A percentile compares a stretch with the other conserved stretches of the same genome.
phyloP scores from a whole-genome alignment of 2,888 invertebrate genomes.

The Acrobasis consociella region DNA sequence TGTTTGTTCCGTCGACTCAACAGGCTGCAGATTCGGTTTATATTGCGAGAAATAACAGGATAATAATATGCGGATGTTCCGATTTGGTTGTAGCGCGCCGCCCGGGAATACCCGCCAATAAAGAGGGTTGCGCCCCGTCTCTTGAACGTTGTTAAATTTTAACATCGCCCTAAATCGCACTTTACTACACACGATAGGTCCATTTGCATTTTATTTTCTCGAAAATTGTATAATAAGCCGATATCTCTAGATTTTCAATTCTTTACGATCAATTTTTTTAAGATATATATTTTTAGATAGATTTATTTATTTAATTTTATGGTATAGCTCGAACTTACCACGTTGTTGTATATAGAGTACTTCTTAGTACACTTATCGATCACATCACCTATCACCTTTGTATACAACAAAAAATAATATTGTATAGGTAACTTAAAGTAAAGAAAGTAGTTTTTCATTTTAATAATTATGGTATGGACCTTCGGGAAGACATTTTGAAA shows the following conservation, averaged over 20 bases:
- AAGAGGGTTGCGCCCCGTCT: constrained; percentile 45
- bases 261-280: not conserved
- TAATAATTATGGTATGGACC: no score
- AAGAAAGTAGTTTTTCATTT: no score
- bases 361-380: no score
- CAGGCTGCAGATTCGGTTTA: constrained; percentile 40
- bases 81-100: constrained; percentile 45
- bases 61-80: constrained; percentile 54
- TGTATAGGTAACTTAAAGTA: no score
- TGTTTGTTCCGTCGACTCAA: constrained; percentile 36
- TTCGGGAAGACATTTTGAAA: no score
- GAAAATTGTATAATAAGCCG: constrained; percentile 3
- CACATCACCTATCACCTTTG: no score
- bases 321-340: no score
- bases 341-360: no score
- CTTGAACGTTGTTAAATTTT: constrained; percentile 57
- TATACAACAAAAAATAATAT: no score
- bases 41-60: constrained; percentile 50
- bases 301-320: not conserved
- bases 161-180: constrained; percentile 51
- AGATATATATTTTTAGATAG: not conserved
- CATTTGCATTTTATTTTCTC: constrained; percentile 48
- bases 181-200: constrained; percentile 38
- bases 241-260: not conserved
- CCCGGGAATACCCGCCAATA: constrained; percentile 50